phyloP scores from a whole-genome alignment of 2,888 invertebrate genomes.

The Lasioglossum villosulum region DNA sequence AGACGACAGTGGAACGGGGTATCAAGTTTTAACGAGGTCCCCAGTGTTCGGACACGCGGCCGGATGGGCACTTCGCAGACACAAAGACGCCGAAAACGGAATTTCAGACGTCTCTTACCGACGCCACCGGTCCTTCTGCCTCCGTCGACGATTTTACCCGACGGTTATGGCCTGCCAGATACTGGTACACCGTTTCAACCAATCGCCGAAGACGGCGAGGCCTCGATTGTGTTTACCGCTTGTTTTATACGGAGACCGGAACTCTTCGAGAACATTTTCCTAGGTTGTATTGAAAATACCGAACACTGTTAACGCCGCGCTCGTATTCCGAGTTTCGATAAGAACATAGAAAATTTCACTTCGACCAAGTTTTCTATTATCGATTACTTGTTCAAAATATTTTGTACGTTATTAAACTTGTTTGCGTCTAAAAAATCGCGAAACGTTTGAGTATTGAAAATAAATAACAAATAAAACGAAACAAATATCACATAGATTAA shows the following conservation, averaged over 20 bases:
- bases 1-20: slow-evolving; percentile 39
- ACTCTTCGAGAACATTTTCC: background rate
- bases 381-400: no score
- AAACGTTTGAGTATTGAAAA: no score
- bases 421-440: no score
- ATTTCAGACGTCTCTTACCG: slow-evolving; percentile 1
- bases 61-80: slow-evolving; percentile 62
- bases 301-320: background rate
- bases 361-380: no score
- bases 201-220: background rate
- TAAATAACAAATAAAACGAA: no score
- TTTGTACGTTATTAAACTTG: no score
- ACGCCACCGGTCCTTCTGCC: background rate
- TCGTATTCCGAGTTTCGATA: background rate
- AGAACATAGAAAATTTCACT: no score
- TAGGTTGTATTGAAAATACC: background rate
- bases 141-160: background rate
- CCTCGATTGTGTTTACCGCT: background rate
- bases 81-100: slow-evolving; percentile 57
- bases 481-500: no score
- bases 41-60: slow-evolving; percentile 62
- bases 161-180: background rate
- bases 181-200: background rate
- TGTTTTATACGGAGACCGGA: background rate
- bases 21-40: slow-evolving; percentile 76